A percentile compares a stretch with the other conserved stretches of the same genome.
Conservation (phyloP, 2,113 vertebrate genomes). For the Oncorhynchus kisutch region DNA sequence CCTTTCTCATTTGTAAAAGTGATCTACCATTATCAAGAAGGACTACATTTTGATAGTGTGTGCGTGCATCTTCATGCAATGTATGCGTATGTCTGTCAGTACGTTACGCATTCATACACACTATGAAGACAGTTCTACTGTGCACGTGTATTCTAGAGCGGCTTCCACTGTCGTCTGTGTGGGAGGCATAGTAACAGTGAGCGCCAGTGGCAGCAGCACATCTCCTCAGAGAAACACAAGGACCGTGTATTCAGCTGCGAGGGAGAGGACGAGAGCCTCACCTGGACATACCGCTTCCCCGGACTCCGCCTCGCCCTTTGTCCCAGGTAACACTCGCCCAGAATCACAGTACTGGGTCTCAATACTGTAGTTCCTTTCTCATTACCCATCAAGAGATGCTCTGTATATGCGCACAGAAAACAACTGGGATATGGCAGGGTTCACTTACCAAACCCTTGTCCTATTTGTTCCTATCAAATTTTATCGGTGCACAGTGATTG, state of each 20-base stretch:
- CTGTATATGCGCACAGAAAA: no score
- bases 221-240: slow-evolving; percentile 93
- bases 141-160: slow-evolving; percentile 68
- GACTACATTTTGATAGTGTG: no score
- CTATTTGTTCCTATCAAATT: no score
- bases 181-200: slow-evolving; percentile 94
- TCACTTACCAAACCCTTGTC: no score
- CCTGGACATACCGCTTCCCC: slow-evolving; percentile 91
- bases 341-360: not conserved
- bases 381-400: not conserved
- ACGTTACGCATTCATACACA: no score
- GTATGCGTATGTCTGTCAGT: not conserved
- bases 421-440: no score
- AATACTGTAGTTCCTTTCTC: not conserved
- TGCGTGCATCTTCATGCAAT: not conserved
- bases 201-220: slow-evolving; percentile 96
- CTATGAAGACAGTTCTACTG: not conserved
- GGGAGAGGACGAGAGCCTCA: slow-evolving; percentile 83
- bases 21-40: no score
- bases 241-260: slow-evolving; percentile 91
- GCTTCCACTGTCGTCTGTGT: slow-evolving; percentile 90
- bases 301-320: slow-evolving; percentile 82
- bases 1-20: no score
- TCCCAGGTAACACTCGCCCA: slow-evolving; percentile 66
- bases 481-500: not conserved